Conservation (phyloP, 1,140 invertebrate species). For the Pseudomyrmex dendroicus region DNA sequence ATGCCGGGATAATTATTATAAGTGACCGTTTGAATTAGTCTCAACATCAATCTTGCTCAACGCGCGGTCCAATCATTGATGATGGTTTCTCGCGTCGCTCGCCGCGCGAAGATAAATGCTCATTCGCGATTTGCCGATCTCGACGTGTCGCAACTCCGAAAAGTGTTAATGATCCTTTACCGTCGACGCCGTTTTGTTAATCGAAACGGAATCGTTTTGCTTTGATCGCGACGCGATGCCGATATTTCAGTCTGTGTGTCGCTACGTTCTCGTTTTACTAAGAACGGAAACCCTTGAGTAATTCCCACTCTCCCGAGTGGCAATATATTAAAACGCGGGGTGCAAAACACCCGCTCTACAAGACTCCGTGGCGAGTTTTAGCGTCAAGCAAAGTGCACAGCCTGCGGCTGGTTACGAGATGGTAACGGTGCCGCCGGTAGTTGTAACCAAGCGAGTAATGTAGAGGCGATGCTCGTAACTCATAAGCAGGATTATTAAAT, state of each 20-base stretch:
- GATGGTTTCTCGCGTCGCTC: slow-evolving; percentile 31
- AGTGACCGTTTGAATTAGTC: slow-evolving; percentile 65
- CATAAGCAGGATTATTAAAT: slow-evolving; percentile 73
- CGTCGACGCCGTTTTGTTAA: neutral
- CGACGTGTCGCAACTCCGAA: neutral
- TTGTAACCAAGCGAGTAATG: slow-evolving; percentile 41
- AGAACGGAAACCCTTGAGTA: slow-evolving; percentile 2
- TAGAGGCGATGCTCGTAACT: slow-evolving; percentile 66
- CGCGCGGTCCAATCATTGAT: slow-evolving; percentile 35
- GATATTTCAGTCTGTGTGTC: neutral
- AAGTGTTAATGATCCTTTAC: slow-evolving; percentile 21
- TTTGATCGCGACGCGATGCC: neutral
- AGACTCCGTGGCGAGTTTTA: slow-evolving; percentile 44
- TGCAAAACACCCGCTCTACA: slow-evolving; percentile 29
- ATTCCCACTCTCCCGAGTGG: neutral
- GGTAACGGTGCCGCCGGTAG: slow-evolving; percentile 42
- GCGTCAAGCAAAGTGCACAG: slow-evolving; percentile 14
- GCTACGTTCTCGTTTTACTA: slow-evolving; percentile 4
- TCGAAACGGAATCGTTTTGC: neutral
- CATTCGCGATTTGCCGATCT: neutral
- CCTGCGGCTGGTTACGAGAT: slow-evolving; percentile 17
- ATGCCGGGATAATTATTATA: slow-evolving; percentile 57
- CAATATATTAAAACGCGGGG: slow-evolving; percentile 60
- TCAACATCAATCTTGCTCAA: slow-evolving; percentile 52
- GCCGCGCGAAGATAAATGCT: slow-evolving; percentile 47